Evolutionary conservation across 1,140 invertebrate species (phyloP).

Genomic region (Manduca sexta): DNA sequence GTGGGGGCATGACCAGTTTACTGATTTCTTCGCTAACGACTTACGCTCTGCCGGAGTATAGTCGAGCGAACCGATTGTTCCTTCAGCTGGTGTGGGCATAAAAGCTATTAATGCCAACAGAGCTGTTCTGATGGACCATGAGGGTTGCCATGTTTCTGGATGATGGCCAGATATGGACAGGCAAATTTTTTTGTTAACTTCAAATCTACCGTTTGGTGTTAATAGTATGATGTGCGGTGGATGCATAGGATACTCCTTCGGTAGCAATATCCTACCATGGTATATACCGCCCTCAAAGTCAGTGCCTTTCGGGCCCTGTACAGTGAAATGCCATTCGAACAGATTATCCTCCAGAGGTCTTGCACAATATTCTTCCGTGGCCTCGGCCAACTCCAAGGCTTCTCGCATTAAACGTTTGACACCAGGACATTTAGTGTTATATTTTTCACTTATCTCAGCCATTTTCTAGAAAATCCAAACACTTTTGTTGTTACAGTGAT

Average conservation of each 20-base stretch:
- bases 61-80: conserved; percentile 93
- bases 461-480: conserved; percentile 25
- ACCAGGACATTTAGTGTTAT: conserved; percentile 76
- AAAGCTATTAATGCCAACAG: conserved; percentile 94
- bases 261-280: conserved; percentile 92
- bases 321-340: conserved; percentile 99
- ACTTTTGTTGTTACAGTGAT: conserved; percentile 12
- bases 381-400: conserved; percentile 87
- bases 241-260: conserved; percentile 97
- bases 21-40: conserved; percentile 83
- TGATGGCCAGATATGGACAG: conserved; percentile 97
- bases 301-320: conserved; percentile 88
- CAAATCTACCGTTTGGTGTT: conserved; percentile 96
- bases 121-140: conserved; percentile 96
- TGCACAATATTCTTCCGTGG: conserved; percentile 93
- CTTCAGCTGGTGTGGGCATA: conserved; percentile 91
- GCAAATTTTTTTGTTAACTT: conserved; percentile 96
- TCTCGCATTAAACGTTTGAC: conserved; percentile 96
- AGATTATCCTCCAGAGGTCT: conserved; percentile 95
- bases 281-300: conserved; percentile 94
- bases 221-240: conserved; percentile 96
- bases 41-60: conserved; percentile 89
- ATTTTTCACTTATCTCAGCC: conserved; percentile 60
- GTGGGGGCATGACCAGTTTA: conserved; percentile 73
- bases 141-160: conserved; percentile 97